phyloP scores from a whole-genome alignment of 2,797 vertebrate species.

The Semotilus atromaculatus region DNA sequence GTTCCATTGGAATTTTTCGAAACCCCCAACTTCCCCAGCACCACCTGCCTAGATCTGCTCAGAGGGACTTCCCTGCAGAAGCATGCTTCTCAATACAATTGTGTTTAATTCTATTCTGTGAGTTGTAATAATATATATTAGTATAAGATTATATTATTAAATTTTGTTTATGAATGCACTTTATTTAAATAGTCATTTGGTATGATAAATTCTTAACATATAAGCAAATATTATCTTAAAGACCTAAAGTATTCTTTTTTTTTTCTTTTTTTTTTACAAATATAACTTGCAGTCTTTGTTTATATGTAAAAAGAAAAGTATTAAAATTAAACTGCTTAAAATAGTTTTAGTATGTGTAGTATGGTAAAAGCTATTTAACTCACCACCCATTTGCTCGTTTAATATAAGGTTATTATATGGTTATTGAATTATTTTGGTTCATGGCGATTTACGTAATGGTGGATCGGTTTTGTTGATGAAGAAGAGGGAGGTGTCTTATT shows the following conservation, averaged over 20 bases:
- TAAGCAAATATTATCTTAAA: too few species aligned
- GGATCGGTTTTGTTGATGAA: neutral
- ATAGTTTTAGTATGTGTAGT: neutral
- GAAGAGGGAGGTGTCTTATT: slow-evolving; percentile 13
- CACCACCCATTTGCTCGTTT: neutral
- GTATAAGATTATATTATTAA: too few species aligned
- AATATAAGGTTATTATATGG: neutral
- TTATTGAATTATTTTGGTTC: neutral
- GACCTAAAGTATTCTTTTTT: too few species aligned
- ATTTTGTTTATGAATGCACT: too few species aligned
- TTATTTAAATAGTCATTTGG: too few species aligned
- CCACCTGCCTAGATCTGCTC: neutral
- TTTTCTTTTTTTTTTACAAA: too few species aligned
- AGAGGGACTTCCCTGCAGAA: neutral
- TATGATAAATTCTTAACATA: too few species aligned
- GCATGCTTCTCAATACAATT: neutral
- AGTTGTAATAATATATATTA: neutral
- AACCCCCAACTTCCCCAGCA: neutral
- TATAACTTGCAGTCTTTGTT: too few species aligned
- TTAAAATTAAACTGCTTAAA: neutral
- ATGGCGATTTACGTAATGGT: neutral
- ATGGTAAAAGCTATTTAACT: neutral
- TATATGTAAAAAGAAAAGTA: neutral
- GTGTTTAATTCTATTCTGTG: neutral
- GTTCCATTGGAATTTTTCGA: neutral